These are phyloP conservation scores for Griposia aprilina DNA, from an alignment of 2,888 invertebrate genomes.

Conservation along the genomic window DNA sequence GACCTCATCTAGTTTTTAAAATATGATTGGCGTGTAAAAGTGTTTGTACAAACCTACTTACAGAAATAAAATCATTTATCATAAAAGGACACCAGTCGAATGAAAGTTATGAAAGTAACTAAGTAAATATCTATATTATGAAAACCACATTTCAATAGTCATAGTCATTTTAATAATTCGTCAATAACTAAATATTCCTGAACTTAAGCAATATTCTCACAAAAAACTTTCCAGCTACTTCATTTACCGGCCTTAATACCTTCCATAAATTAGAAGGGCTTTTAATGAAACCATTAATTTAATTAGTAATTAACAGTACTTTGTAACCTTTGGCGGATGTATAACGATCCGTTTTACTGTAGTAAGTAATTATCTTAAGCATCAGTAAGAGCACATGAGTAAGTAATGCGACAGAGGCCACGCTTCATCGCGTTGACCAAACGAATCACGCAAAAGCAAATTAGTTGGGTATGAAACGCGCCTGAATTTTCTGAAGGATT, in stretches of 20 bases:
- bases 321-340: constrained; percentile 57
- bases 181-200: neutral
- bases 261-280: constrained; percentile 53
- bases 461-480: neutral
- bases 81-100: no score
- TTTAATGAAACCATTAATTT: constrained; percentile 66
- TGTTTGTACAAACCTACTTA: no score
- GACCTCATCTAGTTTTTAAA: no score
- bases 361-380: constrained; percentile 40
- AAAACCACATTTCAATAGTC: no score
- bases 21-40: no score
- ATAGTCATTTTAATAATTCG: no score
- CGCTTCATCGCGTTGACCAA: neutral
- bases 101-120: no score
- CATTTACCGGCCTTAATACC: constrained; percentile 18
- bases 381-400: constrained; percentile 28
- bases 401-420: constrained; percentile 29
- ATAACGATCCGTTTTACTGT: constrained; percentile 38
- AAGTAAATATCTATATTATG: no score
- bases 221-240: constrained; percentile 28
- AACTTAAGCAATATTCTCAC: no score
- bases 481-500: no score
- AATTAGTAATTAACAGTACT: constrained; percentile 60
- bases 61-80: no score
- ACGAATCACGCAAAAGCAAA: neutral